Evolutionary conservation across 1,140 invertebrate genomes (phyloP), one percentile per base, ranked within the genome.

Genomic region (Onthophagus taurus): DNA sequence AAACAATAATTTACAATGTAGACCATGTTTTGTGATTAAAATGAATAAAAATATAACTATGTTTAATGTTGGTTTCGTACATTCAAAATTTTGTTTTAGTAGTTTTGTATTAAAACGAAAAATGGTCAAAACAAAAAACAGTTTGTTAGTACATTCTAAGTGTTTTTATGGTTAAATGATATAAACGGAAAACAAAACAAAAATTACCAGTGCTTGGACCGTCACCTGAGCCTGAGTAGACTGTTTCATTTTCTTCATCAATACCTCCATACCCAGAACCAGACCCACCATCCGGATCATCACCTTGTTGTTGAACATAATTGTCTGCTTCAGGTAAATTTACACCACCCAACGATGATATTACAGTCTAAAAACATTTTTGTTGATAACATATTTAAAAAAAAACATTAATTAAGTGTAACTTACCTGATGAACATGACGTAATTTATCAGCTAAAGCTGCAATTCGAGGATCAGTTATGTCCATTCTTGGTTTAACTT

Each of bases 401-500:
- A 33, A 12, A n/a, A 19, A 21, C 21, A 21, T 18, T 19, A 4
- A 33, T 14, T 2, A 11, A 21, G 18, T 19, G 2, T 19, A 45
- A 65, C 67, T 67, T 58, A 79, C 77, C 67, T 77, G 70, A 66
- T 74, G 71, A 52, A 79, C 75, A 58, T 77, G 74, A 57, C 76
- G 66, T 47, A 80, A 64, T 63, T 77, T 75, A 56, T 80, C 78
- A 48, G 74, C 75, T 42, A 79, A 63, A 47, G 68, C 68, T 44
- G 72, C 73, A 21, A 75, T 72, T 50, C 71, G 70, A 16, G 69
- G 57, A 53, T 77, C 72, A 26, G 59, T 57, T 49, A 71, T 70
- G 46, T 66, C 63, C 41, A 63, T 50, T 11, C 60, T 64, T 38
- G 72, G 59, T 44, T 70, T 69, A 50, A 80, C 70, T 62, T 81